Percentiles rank a stretch among this genome's conserved stretches.
Conservation (phyloP, 2,113 vertebrate genomes). For the Egretta garzetta region DNA sequence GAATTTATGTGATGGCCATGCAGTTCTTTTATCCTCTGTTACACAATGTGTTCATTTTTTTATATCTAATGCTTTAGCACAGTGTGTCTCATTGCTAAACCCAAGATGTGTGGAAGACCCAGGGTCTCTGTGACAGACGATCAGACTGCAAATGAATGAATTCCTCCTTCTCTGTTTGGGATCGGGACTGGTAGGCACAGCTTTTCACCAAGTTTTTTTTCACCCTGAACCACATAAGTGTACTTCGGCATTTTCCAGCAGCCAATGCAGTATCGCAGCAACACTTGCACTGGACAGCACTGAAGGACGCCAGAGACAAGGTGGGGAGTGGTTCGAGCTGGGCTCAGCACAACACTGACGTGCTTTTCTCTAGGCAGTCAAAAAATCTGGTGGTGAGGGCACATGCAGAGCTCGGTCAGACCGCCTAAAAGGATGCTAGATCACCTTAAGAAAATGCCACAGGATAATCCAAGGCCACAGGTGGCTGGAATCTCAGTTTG, state of each 20-base stretch:
- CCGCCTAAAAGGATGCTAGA: not conserved
- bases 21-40: constrained; percentile 14
- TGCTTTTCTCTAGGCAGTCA: not conserved
- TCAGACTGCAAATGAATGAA: not conserved
- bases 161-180: not conserved
- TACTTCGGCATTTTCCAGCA: not conserved
- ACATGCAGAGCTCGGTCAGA: not conserved
- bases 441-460: not conserved
- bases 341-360: not conserved
- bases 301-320: not conserved
- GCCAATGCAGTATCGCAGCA: not conserved
- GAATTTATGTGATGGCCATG: constrained; percentile 3
- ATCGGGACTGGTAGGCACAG: not conserved
- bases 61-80: not conserved
- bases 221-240: not conserved
- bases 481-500: not conserved
- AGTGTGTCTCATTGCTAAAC: not conserved
- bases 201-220: not conserved
- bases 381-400: not conserved
- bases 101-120: not conserved
- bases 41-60: not conserved
- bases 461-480: not conserved
- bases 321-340: not conserved
- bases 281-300: not conserved
- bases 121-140: not conserved